Conservation (phyloP, 2,113 vertebrate genomes). For the Rousettus leschenaultii region DNA sequence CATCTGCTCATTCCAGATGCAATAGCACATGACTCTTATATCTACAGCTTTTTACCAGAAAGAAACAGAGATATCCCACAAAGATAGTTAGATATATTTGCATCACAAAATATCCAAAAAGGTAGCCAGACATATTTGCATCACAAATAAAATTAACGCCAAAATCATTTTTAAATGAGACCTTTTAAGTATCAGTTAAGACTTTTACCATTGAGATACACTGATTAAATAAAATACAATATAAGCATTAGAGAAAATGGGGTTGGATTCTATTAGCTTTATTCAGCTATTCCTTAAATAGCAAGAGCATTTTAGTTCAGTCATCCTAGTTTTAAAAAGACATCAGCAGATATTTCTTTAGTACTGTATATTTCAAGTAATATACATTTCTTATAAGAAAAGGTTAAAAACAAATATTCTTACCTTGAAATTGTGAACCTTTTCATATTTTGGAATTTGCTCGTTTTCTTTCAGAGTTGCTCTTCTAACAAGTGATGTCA, state of each 20-base stretch:
- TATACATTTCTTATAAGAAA: not conserved
- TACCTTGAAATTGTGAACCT: slow-evolving; percentile 99
- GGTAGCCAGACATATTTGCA: slow-evolving; percentile 13
- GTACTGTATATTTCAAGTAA: not conserved
- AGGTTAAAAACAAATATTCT: slow-evolving; percentile 75
- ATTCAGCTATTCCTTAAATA: not conserved
- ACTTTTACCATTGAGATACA: not conserved
- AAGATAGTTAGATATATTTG: slow-evolving; percentile 52
- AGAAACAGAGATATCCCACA: slow-evolving; percentile 12
- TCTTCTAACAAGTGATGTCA: slow-evolving; percentile 97
- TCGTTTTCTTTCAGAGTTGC: slow-evolving; percentile 98
- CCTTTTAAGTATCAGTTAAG: slow-evolving; percentile 38
- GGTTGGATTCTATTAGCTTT: not conserved
- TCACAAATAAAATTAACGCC: slow-evolving; percentile 13
- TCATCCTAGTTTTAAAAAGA: slow-evolving; percentile 41
- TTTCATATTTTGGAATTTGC: slow-evolving; percentile 95
- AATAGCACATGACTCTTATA: slow-evolving; percentile 79
- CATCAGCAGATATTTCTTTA: not conserved
- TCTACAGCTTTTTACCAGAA: slow-evolving; percentile 73
- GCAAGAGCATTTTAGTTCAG: slow-evolving; percentile 17
- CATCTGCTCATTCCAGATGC: slow-evolving; percentile 83
- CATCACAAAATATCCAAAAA: slow-evolving; percentile 48
- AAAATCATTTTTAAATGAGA: slow-evolving; percentile 38
- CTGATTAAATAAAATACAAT: not conserved
- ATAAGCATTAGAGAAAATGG: not conserved